These are phyloP conservation scores for Odontocolon sp. DNA, from an alignment of 2,888 invertebrate species.

Conservation along the genomic window DNA sequence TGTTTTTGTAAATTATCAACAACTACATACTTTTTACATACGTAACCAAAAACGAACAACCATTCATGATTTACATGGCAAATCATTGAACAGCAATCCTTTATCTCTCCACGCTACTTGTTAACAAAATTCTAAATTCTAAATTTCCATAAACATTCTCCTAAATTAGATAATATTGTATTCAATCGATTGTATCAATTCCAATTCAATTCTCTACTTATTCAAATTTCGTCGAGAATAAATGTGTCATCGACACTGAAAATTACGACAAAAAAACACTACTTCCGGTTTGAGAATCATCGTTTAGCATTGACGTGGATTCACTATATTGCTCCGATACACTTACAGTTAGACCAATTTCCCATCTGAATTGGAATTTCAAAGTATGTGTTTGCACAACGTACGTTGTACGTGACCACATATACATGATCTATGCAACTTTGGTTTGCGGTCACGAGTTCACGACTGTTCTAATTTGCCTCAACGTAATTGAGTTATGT, in stretches of 20 bases:
- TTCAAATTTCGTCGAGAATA: background rate
- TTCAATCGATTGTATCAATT: conserved; percentile 14
- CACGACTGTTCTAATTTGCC: conserved; percentile 58
- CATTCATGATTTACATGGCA: too few relatives aligned
- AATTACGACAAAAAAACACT: background rate
- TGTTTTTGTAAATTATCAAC: too few relatives aligned
- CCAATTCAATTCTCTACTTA: conserved; percentile 5
- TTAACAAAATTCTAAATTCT: too few relatives aligned
- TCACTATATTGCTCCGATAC: background rate
- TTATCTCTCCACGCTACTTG: too few relatives aligned
- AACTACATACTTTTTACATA: too few relatives aligned
- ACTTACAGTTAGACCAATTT: conserved; percentile 11
- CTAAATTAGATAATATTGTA: too few relatives aligned
- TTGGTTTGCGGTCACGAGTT: conserved; percentile 55
- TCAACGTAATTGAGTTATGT: conserved; percentile 58
- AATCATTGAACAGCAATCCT: too few relatives aligned
- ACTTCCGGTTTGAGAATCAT: background rate
- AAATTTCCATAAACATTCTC: too few relatives aligned
- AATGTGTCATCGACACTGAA: conserved; percentile 8
- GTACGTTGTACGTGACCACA: background rate
- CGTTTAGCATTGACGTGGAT: conserved; percentile 15
- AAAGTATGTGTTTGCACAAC: background rate
- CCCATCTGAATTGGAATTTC: background rate
- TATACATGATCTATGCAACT: background rate
- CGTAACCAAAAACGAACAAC: too few relatives aligned